phyloP scores from a whole-genome alignment of 2,888 invertebrate species.

The Xylocampa areola region DNA sequence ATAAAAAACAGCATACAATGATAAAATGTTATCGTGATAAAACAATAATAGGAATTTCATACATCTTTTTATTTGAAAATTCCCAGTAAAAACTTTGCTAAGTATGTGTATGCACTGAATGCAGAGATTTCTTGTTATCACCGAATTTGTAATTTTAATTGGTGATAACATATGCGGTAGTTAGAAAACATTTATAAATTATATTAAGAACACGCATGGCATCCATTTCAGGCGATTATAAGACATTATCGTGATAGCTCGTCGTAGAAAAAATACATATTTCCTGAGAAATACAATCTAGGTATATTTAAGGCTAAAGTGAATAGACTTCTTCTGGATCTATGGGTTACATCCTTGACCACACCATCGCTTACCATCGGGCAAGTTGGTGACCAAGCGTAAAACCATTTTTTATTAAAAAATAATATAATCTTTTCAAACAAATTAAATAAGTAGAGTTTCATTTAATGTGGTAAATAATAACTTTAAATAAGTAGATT shows the following conservation, averaged over 20 bases:
- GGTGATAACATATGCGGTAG: slow-evolving; percentile 17
- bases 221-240: slow-evolving; percentile 21
- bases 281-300: too few relatives aligned
- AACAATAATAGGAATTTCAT: slow-evolving; percentile 12
- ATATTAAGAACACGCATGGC: slow-evolving; percentile 29
- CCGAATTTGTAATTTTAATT: slow-evolving; percentile 40
- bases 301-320: too few relatives aligned
- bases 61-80: slow-evolving; percentile 10
- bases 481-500: too few relatives aligned
- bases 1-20: slow-evolving; percentile 11
- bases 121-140: slow-evolving; percentile 22
- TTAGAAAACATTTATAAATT: slow-evolving; percentile 26
- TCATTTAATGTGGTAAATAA: too few relatives aligned
- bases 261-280: slow-evolving; percentile 18
- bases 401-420: too few relatives aligned
- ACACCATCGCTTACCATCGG: too few relatives aligned
- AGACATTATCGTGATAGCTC: slow-evolving; percentile 13
- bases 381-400: too few relatives aligned
- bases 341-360: too few relatives aligned
- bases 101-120: background rate
- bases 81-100: slow-evolving; percentile 4
- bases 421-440: too few relatives aligned
- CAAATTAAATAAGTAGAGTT: too few relatives aligned
- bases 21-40: slow-evolving; percentile 21
- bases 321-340: too few relatives aligned